These are phyloP conservation scores for Sphenodon punctatus DNA, from an alignment of 2,797 vertebrate genomes.

Conservation along the genomic window DNA sequence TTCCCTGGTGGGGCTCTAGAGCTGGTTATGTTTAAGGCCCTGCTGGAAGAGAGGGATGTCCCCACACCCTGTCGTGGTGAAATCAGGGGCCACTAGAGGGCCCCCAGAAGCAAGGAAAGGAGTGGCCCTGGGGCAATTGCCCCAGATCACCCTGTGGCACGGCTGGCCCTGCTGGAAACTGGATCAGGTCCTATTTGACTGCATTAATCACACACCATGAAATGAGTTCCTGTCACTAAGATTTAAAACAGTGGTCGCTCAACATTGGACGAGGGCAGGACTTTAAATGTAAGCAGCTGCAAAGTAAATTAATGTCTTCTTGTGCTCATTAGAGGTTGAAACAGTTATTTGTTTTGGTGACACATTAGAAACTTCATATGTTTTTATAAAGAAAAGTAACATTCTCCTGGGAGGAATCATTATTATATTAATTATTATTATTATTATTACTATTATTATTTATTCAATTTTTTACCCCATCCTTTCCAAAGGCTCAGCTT, in stretches of 20 bases:
- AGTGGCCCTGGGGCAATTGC: too few relatives aligned
- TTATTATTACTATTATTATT: too few relatives aligned
- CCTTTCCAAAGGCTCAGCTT: too few relatives aligned
- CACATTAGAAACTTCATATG: conserved; percentile 30
- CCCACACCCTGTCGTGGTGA: too few relatives aligned
- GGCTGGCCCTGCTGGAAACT: not conserved
- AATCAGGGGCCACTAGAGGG: too few relatives aligned
- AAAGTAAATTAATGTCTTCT: conserved; percentile 55
- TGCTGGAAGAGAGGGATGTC: too few relatives aligned
- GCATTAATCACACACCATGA: conserved; percentile 9
- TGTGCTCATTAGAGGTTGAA: conserved; percentile 61
- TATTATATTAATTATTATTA: conserved; percentile 18
- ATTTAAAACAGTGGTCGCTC: conserved; percentile 16
- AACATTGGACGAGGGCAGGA: conserved; percentile 35
- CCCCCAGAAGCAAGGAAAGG: too few relatives aligned
- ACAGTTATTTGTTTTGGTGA: conserved; percentile 54
- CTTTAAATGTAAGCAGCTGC: conserved; percentile 43
- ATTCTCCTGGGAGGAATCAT: conserved; percentile 18
- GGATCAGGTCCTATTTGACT: rapidly evolving
- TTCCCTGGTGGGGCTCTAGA: too few relatives aligned
- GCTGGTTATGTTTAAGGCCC: too few relatives aligned
- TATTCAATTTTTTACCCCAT: too few relatives aligned
- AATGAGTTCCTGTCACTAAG: conserved; percentile 23
- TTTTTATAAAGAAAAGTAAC: conserved; percentile 45
- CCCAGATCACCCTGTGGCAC: too few relatives aligned